These are phyloP conservation scores for Pycnomerus fuliginosus DNA, from an alignment of 2,888 invertebrate genomes.

Conservation along the genomic window DNA sequence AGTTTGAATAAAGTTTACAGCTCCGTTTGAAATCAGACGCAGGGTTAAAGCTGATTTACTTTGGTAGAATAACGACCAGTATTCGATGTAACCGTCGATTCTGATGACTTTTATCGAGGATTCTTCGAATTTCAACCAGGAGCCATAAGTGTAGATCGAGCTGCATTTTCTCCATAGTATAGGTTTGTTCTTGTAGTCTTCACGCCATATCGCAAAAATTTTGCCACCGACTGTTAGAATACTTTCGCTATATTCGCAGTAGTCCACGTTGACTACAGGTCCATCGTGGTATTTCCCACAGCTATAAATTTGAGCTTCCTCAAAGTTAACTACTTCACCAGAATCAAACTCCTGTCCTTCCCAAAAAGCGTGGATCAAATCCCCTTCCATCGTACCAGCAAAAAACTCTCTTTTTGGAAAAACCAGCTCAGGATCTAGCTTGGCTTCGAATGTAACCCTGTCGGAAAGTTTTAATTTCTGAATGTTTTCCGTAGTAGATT, in stretches of 20 bases:
- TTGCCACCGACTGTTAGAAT: constrained; percentile 73
- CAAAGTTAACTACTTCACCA: constrained; percentile 62
- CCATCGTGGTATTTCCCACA: constrained; percentile 66
- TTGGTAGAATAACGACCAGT: constrained; percentile 75
- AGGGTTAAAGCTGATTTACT: constrained; percentile 57
- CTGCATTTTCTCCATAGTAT: constrained; percentile 67
- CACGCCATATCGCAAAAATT: constrained; percentile 71
- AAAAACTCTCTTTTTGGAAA: too few relatives aligned
- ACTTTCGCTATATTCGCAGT: constrained; percentile 64
- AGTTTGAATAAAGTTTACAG: constrained; percentile 29
- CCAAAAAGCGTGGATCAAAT: constrained; percentile 58
- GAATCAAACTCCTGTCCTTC: constrained; percentile 68
- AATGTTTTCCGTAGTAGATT: background rate
- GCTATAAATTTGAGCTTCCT: constrained; percentile 56
- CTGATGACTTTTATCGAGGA: constrained; percentile 63
- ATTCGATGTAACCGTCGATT: constrained; percentile 74
- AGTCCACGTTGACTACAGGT: constrained; percentile 60
- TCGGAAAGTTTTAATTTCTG: background rate
- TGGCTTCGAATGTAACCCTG: background rate
- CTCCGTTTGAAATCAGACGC: constrained; percentile 32
- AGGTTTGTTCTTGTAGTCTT: constrained; percentile 62
- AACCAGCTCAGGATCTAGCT: too few relatives aligned
- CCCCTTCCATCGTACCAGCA: constrained; percentile 30
- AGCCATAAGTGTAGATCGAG: constrained; percentile 60
- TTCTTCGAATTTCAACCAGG: constrained; percentile 7